Evolutionary conservation across 2,888 invertebrate genomes (phyloP), one percentile per base, ranked within the genome.

Genomic region (Chelonus formosanus): DNA sequence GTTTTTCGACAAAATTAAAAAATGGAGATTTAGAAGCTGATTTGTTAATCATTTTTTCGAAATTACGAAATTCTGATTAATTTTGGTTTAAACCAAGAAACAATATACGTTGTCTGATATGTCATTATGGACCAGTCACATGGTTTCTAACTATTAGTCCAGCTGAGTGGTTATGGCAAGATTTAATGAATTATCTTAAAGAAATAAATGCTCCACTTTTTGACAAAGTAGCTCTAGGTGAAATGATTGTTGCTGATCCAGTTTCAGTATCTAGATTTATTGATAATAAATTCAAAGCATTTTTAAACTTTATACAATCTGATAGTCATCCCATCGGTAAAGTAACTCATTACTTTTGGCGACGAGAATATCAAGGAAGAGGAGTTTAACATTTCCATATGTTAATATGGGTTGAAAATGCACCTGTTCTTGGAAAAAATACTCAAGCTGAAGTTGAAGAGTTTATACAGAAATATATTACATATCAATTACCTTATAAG

Each of bases 231-330:
- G n/a, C 69, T n/a, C 70, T 65, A 10, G 73, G 72, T 66, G 75
- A 75, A 65, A 68, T 80, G 35, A 75, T 79, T 57, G 75, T 77
- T 20, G 61, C 69, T 4, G 78, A 81, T 72, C 76, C 78, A n/a
- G 73, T 78, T 2, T 73, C 78, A 20, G 70, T 72, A 35, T 78
- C 76, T 5, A 62, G 76, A 56, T 78, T 79, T 68, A 74, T 78
- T 48, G 75, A 78, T 45, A 76, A 71, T 34, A 77, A 79, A 68
- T 79, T 78, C 69, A 50, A 67, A 20, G 74, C 73, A n/a, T 75
- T 77, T 70, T 68, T 78, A 4, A 73, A 76, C 45, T 78, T 80
- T 47, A 60, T 79, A 10, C 71, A 52, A 32, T 73, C 72, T 54
- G 48, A 71, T n/a, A 70, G 71, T 66, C 67, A 69, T 40, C 76